Evolutionary conservation across 2,797 vertebrate genomes (phyloP), one percentile per base, ranked within the genome.

Genomic region (Spondyliosoma cantharus): DNA sequence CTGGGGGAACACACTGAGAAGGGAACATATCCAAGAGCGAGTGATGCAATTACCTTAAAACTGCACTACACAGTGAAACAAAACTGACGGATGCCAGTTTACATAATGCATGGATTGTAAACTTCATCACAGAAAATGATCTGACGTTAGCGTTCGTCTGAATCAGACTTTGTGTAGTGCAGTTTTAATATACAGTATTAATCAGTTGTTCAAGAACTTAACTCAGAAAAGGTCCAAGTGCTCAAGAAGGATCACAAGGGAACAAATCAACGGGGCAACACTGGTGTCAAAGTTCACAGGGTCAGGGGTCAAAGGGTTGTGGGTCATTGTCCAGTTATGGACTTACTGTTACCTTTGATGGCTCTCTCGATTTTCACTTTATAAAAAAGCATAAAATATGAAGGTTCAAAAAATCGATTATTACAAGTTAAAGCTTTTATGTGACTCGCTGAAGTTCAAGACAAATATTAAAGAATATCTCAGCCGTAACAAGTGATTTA

Each of bases 351-450:
- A 96, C 96, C 95, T 96, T 96, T 96, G 88, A 95, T 82, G 93
- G 95, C 93, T 94, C 94, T 95, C 91, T 96, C 94, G 94, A 96
- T 95, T 96, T 95, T 95, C 94, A 96, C 96, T 97, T 96, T 74
- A 94, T 90, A 91, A 89, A 89, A 74, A 94, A 72, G 42, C 73
- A 87, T 61, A 79, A 79, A 78, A 85, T 85, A 86, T 57, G 58
- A 79, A 84, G 62, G 78, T 80, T 79, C 53, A 42, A 54, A 58
- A 72, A 66, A 43, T n/a, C 4, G 5, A 58, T 79, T 24, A 63
- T 68, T 66, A 56, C 48, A 83, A 49, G 17, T 20, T 14, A 68
- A 6, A 72, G 6, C 2, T 79, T 29, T 7, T n/a, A 70, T 49
- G 48, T 24, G 4, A 71, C 14, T 65, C 27, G 32, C 1, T 66